Evolutionary conservation across 2,797 vertebrate genomes (phyloP), one percentile per base, ranked within the genome.

Genomic region (Malurus splendens): DNA sequence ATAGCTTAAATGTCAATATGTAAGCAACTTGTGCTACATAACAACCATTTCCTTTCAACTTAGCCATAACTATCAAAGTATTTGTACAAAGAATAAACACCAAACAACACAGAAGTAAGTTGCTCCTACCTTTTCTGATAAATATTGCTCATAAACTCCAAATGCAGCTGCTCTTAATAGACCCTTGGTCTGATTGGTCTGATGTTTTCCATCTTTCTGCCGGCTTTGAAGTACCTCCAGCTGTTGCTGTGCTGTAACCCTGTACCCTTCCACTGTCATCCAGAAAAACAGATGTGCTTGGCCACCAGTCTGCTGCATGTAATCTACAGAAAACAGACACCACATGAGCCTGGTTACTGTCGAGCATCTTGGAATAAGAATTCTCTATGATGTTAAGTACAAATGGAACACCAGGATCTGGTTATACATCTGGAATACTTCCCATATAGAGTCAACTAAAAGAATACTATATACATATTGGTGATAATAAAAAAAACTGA

Each of bases 211-310:
- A 55, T 99, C 99, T 93, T 95, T 98, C 96, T 99, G 98, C 88
- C 97, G 98, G 95, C 96, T 97, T 89, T 97, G 97, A 95, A 99
- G 97, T 92, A 98, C 99, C 95, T 99, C 98, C 86, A 99, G 97
- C 96, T 99, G 99, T 93, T 99, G 99, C 89, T 99, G 99, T 4
- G 99, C 99, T 0, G 98, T 99, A 93, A 99, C 99, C 93, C 99
- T 97, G 97, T 99, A 99, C 42, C 99, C 99, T 97, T 99, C 99
- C 92, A 99, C 99, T 5, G 99, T 99, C 96, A 99, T 98, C 99
- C 99, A 99, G 97, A 99, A 99, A 96, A 99, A 99, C 82, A 99
- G 98, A 96, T 99, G 98, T 7, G 99, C 99, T 96, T 99, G 99
- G 77, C 98, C 99, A 64, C 98, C 99, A 39, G 98, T 98, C 77